phyloP scores from a whole-genome alignment of 2,888 invertebrate genomes.

The Gari tellinella region DNA sequence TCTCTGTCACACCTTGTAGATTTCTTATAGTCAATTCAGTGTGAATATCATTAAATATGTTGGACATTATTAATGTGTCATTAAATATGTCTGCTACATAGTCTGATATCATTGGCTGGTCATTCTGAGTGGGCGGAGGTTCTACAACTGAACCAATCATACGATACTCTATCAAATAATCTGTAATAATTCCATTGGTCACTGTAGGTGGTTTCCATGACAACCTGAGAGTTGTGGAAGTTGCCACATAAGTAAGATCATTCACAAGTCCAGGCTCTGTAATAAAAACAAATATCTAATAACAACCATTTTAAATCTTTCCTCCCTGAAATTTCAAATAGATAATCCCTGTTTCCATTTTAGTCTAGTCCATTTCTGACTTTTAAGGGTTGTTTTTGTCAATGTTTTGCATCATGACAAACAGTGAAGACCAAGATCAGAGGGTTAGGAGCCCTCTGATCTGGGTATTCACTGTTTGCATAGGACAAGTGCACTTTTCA shows the following conservation, averaged over 20 bases:
- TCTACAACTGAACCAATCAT: constrained; percentile 37
- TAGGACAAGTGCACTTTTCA: too few species aligned
- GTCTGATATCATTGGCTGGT: constrained; percentile 29
- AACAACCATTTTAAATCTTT: too few species aligned
- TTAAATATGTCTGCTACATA: constrained; percentile 31
- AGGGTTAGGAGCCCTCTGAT: too few species aligned
- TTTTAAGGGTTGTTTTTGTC: too few species aligned
- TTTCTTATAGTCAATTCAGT: constrained; percentile 11
- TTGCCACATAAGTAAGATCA: constrained; percentile 41
- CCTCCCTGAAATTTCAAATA: too few species aligned
- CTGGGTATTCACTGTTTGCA: too few species aligned
- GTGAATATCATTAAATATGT: constrained; percentile 27
- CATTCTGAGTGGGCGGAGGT: constrained; percentile 6
- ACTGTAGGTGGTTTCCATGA: constrained; percentile 62
- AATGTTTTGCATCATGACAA: too few species aligned
- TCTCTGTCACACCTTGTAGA: constrained; percentile 18
- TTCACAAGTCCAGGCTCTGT: constrained; percentile 63
- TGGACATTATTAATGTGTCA: constrained; percentile 10
- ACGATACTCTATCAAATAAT: constrained; percentile 56
- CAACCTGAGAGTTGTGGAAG: constrained; percentile 49
- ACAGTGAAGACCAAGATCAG: too few species aligned
- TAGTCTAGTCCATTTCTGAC: too few species aligned
- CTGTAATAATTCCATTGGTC: constrained; percentile 62
- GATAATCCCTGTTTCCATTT: too few species aligned
- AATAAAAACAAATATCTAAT: constrained; percentile 26